Conservation (phyloP, 1,140 invertebrate species). For the Penaeus indicus region DNA sequence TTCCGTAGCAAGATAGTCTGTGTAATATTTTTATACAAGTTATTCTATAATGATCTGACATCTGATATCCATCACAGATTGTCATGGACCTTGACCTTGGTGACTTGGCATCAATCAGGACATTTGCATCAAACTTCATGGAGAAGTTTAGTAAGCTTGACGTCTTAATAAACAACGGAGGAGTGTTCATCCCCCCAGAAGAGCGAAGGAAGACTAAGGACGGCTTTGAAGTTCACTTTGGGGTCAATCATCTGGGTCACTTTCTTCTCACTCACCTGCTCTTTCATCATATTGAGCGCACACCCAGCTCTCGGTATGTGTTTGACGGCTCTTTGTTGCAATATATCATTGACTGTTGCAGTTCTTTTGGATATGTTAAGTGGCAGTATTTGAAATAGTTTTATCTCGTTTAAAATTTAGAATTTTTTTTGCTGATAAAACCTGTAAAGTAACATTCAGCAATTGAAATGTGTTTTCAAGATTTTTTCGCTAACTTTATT, state of each 20-base stretch:
- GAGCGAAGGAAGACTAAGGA: constrained; percentile 69
- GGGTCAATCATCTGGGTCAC: constrained; percentile 93
- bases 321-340: neutral
- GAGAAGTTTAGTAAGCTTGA: constrained; percentile 75
- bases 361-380: neutral
- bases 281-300: constrained; percentile 69
- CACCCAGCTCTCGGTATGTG: constrained; percentile 47
- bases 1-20: too few relatives aligned
- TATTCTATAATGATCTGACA: too few relatives aligned
- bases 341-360: neutral
- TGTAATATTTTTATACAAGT: too few relatives aligned
- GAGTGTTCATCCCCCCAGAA: constrained; percentile 76
- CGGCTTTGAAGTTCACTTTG: constrained; percentile 89
- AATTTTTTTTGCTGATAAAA: neutral
- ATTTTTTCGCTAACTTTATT: too few relatives aligned
- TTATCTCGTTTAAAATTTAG: neutral
- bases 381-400: neutral
- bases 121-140: constrained; percentile 69
- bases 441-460: neutral
- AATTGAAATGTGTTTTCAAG: too few relatives aligned
- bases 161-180: constrained; percentile 92
- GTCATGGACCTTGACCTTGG: constrained; percentile 70
- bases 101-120: constrained; percentile 70
- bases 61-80: constrained; percentile 35
- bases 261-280: constrained; percentile 91